Evolutionary conservation across 2,797 vertebrate genomes (phyloP).

Genomic region (Acridotheres tristis): DNA sequence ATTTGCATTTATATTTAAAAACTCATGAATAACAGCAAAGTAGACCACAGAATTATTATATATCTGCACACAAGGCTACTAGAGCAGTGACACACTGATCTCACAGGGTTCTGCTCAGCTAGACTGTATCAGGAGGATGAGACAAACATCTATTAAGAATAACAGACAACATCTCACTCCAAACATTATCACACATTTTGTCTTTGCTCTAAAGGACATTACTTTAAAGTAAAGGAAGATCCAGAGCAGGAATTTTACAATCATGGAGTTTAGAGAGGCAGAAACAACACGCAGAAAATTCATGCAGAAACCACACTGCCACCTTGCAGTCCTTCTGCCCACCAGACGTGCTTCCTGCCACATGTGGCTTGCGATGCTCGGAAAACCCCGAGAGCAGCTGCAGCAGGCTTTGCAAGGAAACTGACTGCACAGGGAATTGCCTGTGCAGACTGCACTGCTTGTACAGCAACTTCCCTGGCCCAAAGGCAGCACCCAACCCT

Average conservation of each 20-base stretch:
- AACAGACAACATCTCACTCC: background rate
- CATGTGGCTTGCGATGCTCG: background rate
- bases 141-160: background rate
- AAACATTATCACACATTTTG: background rate
- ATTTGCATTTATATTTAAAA: background rate
- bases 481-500: background rate
- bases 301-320: background rate
- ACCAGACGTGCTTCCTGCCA: background rate
- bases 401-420: background rate
- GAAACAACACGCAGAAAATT: background rate
- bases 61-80: background rate
- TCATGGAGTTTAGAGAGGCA: background rate
- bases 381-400: background rate
- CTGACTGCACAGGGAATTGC: background rate
- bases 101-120: background rate
- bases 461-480: background rate
- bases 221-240: background rate
- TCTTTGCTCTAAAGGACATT: background rate
- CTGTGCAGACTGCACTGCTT: background rate
- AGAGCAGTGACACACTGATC: background rate
- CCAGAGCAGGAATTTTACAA: background rate
- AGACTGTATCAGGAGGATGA: background rate
- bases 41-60: background rate
- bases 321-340: background rate
- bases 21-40: background rate